These are phyloP conservation scores for Illadopsis cleaveri DNA, from an alignment of 2,113 vertebrate species.

Conservation along the genomic window DNA sequence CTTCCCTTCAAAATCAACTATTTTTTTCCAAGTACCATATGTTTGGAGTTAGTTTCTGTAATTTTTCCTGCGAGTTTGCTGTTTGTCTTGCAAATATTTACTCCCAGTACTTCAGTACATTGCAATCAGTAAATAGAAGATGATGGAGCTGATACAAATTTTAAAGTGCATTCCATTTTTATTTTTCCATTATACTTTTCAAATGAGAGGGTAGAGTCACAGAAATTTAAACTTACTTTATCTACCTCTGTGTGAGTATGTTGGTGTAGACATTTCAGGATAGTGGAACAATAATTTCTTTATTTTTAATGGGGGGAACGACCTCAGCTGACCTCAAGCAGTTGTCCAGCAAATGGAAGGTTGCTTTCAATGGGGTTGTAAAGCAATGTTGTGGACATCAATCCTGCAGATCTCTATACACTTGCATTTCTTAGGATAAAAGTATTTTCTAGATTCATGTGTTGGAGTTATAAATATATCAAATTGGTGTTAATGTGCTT, in stretches of 20 bases:
- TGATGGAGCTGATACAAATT: neutral
- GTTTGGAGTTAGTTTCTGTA: neutral
- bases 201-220: neutral
- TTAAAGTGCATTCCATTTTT: neutral
- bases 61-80: neutral
- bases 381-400: neutral
- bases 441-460: neutral
- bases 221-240: neutral
- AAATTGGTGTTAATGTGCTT: neutral
- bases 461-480: constrained; percentile 11
- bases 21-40: neutral
- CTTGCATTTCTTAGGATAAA: neutral
- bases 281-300: neutral
- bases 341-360: neutral
- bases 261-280: neutral
- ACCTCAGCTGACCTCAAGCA: neutral
- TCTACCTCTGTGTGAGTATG: neutral
- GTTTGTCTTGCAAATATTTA: neutral
- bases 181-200: neutral
- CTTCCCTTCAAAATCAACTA: neutral
- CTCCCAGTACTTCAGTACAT: neutral
- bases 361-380: neutral
- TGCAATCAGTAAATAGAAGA: neutral
- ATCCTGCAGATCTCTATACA: neutral
- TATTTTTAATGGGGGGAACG: neutral